phyloP scores from a whole-genome alignment of 2,797 vertebrate genomes.

The Cossypha caffra region DNA sequence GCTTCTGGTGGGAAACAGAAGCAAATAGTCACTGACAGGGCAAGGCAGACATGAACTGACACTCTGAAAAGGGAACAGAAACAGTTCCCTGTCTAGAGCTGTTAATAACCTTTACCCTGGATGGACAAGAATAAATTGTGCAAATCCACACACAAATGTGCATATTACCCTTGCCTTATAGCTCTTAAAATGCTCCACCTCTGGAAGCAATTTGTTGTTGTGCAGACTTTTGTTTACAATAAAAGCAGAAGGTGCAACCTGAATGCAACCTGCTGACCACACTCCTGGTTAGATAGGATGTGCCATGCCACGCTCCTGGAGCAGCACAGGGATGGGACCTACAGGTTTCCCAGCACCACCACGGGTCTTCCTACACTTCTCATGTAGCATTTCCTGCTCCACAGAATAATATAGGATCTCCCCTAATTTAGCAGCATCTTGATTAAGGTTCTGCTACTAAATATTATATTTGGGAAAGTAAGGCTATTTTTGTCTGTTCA shows the following conservation, averaged over 20 bases:
- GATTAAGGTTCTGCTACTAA: not conserved
- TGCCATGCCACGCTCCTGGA: accelerated
- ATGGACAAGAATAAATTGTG: not conserved
- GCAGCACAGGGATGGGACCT: not conserved
- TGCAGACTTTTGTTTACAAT: not conserved
- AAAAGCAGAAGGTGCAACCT: not conserved
- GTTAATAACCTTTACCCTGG: not conserved
- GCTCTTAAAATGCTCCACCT: not conserved
- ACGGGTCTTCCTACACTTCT: accelerated
- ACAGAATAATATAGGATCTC: not conserved
- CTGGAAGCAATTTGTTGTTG: not conserved
- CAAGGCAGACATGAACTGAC: not conserved
- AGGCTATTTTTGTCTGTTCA: not conserved
- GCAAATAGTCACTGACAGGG: not conserved
- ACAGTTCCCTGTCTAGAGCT: not conserved
- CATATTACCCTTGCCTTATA: not conserved
- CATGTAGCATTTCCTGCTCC: not conserved
- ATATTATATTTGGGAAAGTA: not conserved
- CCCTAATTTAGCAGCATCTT: not conserved
- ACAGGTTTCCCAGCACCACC: not conserved
- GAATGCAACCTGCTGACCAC: not conserved
- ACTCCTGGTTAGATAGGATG: not conserved
- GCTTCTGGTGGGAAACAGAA: not conserved
- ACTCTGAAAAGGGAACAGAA: not conserved
- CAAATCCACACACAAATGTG: accelerated